Percentiles rank a stretch among this genome's conserved stretches.
phyloP scores from a whole-genome alignment of 2,797 vertebrate species.

The Knipowitschia caucasica region DNA sequence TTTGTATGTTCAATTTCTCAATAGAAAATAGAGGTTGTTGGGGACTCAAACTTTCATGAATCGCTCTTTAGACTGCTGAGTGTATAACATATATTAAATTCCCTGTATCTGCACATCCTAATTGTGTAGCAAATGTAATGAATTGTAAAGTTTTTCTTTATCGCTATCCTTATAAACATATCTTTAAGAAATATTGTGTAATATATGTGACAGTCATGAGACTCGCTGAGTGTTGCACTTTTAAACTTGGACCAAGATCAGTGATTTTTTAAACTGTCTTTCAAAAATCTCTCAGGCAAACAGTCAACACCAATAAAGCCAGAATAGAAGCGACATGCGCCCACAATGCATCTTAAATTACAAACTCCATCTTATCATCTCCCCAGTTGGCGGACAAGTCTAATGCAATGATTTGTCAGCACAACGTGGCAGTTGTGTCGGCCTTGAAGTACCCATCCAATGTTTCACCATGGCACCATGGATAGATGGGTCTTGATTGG shows the following conservation, averaged over 20 bases:
- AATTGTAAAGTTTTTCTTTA: neutral
- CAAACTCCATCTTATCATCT: conserved; percentile 69
- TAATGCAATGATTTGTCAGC: conserved; percentile 74
- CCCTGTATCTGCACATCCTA: no score
- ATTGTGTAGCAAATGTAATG: no score
- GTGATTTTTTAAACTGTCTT: neutral
- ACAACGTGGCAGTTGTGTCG: conserved; percentile 53
- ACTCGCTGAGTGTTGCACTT: neutral
- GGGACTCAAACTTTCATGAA: no score
- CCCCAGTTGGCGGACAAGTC: conserved; percentile 53
- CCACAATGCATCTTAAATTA: conserved; percentile 61
- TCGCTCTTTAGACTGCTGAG: no score
- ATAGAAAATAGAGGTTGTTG: no score
- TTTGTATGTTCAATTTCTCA: no score
- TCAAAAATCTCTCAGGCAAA: neutral
- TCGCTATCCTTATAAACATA: neutral
- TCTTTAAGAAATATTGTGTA: neutral
- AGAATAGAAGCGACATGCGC: conserved; percentile 46
- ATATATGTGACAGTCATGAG: neutral
- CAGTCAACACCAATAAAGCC: conserved; percentile 43
- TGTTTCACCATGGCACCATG: conserved; percentile 65
- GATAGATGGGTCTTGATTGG: conserved; percentile 72
- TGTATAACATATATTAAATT: no score
- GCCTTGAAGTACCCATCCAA: conserved; percentile 67
- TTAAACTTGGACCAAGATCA: neutral